These are phyloP conservation scores for Poeciliopsis prolifica DNA, from an alignment of 2,113 vertebrate genomes.

Conservation along the genomic window DNA sequence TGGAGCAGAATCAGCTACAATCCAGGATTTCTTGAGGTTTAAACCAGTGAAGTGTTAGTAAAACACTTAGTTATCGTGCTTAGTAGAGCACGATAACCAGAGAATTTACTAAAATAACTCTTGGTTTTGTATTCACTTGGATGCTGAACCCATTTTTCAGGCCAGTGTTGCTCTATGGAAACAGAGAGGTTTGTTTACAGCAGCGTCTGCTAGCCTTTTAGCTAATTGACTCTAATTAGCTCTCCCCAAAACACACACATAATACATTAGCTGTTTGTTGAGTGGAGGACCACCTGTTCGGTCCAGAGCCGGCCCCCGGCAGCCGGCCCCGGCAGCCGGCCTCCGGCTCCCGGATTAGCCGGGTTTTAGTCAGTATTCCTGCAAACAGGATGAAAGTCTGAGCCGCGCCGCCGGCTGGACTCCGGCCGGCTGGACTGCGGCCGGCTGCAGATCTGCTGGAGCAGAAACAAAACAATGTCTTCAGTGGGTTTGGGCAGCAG, in stretches of 20 bases:
- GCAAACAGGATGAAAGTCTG: slow-evolving; percentile 24
- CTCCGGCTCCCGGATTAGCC: slow-evolving; percentile 46
- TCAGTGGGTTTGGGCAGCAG: slow-evolving; percentile 19
- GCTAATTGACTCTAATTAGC: slow-evolving; percentile 43
- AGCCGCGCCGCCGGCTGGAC: slow-evolving; percentile 18
- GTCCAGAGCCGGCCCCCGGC: not conserved
- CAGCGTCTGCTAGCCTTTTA: slow-evolving; percentile 10
- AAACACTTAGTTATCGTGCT: too few species aligned
- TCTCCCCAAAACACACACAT: slow-evolving; percentile 7
- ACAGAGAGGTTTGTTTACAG: slow-evolving; percentile 10
- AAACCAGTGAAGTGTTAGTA: not conserved
- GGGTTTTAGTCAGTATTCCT: slow-evolving; percentile 29
- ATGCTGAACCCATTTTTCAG: not conserved
- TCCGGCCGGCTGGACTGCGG: slow-evolving; percentile 7
- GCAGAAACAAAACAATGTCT: slow-evolving; percentile 18
- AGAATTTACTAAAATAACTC: not conserved
- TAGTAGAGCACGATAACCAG: not conserved
- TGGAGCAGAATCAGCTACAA: not conserved
- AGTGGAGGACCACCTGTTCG: slow-evolving; percentile 51
- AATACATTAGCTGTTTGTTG: slow-evolving; percentile 30
- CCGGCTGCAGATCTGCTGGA: slow-evolving; percentile 11
- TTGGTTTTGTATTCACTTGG: not conserved
- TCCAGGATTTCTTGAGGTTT: not conserved
- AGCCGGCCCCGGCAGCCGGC: slow-evolving; percentile 2
- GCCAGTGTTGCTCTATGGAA: not conserved